Conservation (phyloP, 2,888 invertebrate genomes). For the Timema podura region DNA sequence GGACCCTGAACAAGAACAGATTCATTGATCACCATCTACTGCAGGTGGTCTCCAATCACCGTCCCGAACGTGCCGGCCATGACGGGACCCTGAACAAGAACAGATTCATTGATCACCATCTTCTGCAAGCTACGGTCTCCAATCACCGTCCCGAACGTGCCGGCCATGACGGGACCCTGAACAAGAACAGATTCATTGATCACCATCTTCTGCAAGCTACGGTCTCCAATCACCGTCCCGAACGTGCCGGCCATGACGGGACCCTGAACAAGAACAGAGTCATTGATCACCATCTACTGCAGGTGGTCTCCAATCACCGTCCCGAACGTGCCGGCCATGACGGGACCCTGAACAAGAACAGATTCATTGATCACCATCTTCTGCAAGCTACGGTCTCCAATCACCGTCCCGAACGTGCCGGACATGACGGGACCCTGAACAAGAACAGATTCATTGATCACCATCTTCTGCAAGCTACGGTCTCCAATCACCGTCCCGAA, state of each 20-base stretch:
- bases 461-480: conserved; percentile 57
- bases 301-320: conserved; percentile 60
- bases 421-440: conserved; percentile 62
- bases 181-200: not conserved
- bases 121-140: conserved; percentile 58
- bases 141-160: conserved; percentile 61
- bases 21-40: conserved; percentile 49
- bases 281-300: conserved; percentile 59
- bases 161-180: conserved; percentile 66
- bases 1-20: conserved; percentile 54
- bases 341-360: conserved; percentile 57
- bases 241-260: conserved; percentile 75
- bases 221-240: conserved; percentile 65
- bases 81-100: conserved; percentile 58
- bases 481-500: conserved; percentile 69
- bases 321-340: conserved; percentile 72
- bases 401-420: conserved; percentile 61
- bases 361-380: conserved; percentile 49
- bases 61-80: conserved; percentile 64
- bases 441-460: too few species aligned
- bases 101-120: conserved; percentile 44
- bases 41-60: conserved; percentile 55
- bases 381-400: too few species aligned
- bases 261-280: too few species aligned
- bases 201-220: conserved; percentile 56